Conservation (phyloP, 2,797 vertebrate species). For the Lophius americanus region DNA sequence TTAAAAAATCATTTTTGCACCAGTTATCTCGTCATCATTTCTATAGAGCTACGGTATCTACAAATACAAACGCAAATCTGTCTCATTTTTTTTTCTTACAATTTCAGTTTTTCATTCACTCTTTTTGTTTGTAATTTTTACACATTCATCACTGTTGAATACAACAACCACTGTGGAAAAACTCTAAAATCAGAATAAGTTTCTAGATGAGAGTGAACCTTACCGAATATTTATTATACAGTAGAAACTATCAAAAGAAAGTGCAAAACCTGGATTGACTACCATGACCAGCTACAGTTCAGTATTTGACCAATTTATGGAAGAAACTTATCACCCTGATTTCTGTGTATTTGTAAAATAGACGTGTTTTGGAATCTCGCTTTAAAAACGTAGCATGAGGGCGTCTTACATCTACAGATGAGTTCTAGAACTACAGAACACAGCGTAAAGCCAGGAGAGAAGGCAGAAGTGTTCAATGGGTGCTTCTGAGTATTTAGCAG, state of each 20-base stretch:
- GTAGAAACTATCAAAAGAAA: slow-evolving; percentile 48
- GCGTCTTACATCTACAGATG: slow-evolving; percentile 36
- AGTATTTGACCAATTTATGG: slow-evolving; percentile 50
- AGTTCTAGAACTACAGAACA: slow-evolving; percentile 54
- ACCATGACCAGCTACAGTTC: slow-evolving; percentile 63
- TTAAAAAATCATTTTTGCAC: slow-evolving; percentile 20
- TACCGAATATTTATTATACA: slow-evolving; percentile 24
- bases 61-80: slow-evolving; percentile 42
- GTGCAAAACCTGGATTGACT: slow-evolving; percentile 57
- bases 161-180: slow-evolving; percentile 49
- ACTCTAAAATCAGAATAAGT: slow-evolving; percentile 39
- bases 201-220: slow-evolving; percentile 40
- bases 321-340: slow-evolving; percentile 70
- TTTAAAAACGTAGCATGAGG: slow-evolving; percentile 38
- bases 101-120: slow-evolving; percentile 27
- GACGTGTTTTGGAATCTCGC: slow-evolving; percentile 50
- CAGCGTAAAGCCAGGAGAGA: slow-evolving; percentile 53
- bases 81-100: slow-evolving; percentile 2
- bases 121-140: slow-evolving; percentile 53
- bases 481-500: slow-evolving; percentile 38
- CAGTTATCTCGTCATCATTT: slow-evolving; percentile 30
- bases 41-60: slow-evolving; percentile 47
- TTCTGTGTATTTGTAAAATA: slow-evolving; percentile 43
- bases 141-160: slow-evolving; percentile 61
- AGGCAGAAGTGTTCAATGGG: slow-evolving; percentile 55